Percentiles rank a stretch among this genome's conserved stretches.
Evolutionary conservation across 1,140 invertebrate genomes (phyloP).

Genomic region (Zaprionus tsacasi): DNA sequence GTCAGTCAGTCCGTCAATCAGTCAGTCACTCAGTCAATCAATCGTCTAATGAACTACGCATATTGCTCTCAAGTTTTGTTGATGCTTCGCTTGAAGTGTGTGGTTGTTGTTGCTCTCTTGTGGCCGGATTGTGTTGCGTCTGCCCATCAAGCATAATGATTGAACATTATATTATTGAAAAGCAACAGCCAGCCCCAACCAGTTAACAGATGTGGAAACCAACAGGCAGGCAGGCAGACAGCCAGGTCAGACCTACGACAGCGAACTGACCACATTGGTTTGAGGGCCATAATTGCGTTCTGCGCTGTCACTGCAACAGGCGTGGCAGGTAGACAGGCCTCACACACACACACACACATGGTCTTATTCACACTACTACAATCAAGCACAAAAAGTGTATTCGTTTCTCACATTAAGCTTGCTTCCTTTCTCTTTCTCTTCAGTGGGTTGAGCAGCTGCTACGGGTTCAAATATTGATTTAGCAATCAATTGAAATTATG

Average conservation of each 20-base stretch:
- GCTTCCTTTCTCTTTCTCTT: neutral
- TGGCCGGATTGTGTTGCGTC: constrained; percentile 42
- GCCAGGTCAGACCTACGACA: constrained; percentile 9
- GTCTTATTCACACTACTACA: neutral
- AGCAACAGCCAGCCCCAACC: constrained; percentile 42
- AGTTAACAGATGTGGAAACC: constrained; percentile 22
- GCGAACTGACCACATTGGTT: constrained; percentile 30
- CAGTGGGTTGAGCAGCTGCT: constrained; percentile 35
- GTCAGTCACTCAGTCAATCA: neutral
- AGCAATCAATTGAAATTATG: constrained; percentile 58
- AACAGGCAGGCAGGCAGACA: constrained; percentile 62
- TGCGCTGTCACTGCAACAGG: constrained; percentile 54
- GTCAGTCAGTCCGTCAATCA: neutral
- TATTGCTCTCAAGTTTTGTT: constrained; percentile 13
- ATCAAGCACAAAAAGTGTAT: constrained; percentile 30
- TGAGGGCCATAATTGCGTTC: constrained; percentile 64
- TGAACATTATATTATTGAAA: constrained; percentile 59
- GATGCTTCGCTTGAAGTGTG: neutral
- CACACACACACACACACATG: neutral
- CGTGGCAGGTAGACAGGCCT: constrained; percentile 21
- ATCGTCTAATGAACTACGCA: constrained; percentile 44
- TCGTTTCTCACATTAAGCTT: constrained; percentile 3
- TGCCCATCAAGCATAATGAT: constrained; percentile 75
- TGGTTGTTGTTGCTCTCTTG: neutral
- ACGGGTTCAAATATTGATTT: constrained; percentile 68